Conservation (phyloP, 2,888 invertebrate genomes). For the Operophtera brumata region DNA sequence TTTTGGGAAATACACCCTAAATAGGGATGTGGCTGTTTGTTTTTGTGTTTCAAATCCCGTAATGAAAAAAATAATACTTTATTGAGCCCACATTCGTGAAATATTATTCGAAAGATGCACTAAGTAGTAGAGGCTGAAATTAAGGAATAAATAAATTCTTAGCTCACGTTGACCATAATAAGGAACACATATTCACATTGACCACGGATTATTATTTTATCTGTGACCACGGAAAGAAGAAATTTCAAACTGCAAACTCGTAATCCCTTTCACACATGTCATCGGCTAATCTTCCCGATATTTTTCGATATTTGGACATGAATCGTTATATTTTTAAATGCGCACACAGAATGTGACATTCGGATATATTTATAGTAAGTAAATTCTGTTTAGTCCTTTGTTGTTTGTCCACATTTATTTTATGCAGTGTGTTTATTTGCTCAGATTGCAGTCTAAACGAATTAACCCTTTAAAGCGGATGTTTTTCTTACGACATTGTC, state of each 20-base stretch:
- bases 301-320: slow-evolving; percentile 4
- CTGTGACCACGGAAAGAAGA: background rate
- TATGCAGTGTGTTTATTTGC: slow-evolving; percentile 52
- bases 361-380: slow-evolving; percentile 63
- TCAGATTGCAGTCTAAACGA: slow-evolving; percentile 58
- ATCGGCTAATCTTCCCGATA: slow-evolving; percentile 14
- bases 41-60: slow-evolving; percentile 52
- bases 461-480: slow-evolving; percentile 61
- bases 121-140: background rate
- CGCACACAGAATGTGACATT: slow-evolving; percentile 52
- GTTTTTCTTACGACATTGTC: slow-evolving; percentile 65
- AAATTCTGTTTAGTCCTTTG: slow-evolving; percentile 54
- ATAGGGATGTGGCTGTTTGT: slow-evolving; percentile 54
- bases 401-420: slow-evolving; percentile 75
- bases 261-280: slow-evolving; percentile 38
- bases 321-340: background rate
- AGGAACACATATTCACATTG: background rate
- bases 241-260: slow-evolving; percentile 14
- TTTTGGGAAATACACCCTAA: slow-evolving; percentile 60
- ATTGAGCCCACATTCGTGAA: slow-evolving; percentile 19
- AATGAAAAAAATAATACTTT: slow-evolving; percentile 35
- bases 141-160: background rate
- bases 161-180: background rate
- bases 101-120: slow-evolving; percentile 9
- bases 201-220: too few species aligned